phyloP scores from a whole-genome alignment of 2,797 vertebrate species.

The Melanotaenia pygmaea region DNA sequence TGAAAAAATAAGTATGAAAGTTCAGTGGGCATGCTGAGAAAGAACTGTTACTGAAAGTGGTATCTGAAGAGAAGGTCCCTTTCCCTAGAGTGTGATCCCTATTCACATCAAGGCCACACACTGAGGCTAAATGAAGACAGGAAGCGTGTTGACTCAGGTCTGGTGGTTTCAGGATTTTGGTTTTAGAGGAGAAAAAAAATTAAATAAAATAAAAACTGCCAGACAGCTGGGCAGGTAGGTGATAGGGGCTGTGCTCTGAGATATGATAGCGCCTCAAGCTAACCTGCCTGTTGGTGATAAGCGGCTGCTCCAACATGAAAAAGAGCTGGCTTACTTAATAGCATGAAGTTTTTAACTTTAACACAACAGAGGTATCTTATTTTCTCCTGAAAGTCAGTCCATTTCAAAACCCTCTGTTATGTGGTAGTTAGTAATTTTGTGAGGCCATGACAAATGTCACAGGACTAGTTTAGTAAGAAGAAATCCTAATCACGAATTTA shows the following conservation, averaged over 20 bases:
- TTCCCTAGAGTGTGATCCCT: slow-evolving; percentile 14
- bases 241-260: slow-evolving; percentile 43
- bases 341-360: slow-evolving; percentile 32
- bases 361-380: slow-evolving; percentile 25
- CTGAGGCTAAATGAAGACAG: slow-evolving; percentile 15
- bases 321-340: slow-evolving; percentile 30
- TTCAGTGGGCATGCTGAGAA: neutral
- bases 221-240: slow-evolving; percentile 20
- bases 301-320: slow-evolving; percentile 31
- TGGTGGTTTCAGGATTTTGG: slow-evolving; percentile 37
- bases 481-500: neutral
- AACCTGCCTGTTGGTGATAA: slow-evolving; percentile 68
- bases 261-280: slow-evolving; percentile 63
- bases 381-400: slow-evolving; percentile 3
- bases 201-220: neutral
- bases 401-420: slow-evolving; percentile 3
- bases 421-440: neutral
- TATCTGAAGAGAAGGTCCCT: slow-evolving; percentile 10
- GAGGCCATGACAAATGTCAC: neutral
- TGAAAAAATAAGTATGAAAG: neutral
- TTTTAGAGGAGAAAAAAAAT: neutral
- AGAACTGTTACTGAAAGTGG: neutral
- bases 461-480: neutral
- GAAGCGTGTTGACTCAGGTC: slow-evolving; percentile 20
- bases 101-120: slow-evolving; percentile 29